Base-by-base conservation (phyloP, 2,888 invertebrate species). In the Abrostola tripartita region DNA sequence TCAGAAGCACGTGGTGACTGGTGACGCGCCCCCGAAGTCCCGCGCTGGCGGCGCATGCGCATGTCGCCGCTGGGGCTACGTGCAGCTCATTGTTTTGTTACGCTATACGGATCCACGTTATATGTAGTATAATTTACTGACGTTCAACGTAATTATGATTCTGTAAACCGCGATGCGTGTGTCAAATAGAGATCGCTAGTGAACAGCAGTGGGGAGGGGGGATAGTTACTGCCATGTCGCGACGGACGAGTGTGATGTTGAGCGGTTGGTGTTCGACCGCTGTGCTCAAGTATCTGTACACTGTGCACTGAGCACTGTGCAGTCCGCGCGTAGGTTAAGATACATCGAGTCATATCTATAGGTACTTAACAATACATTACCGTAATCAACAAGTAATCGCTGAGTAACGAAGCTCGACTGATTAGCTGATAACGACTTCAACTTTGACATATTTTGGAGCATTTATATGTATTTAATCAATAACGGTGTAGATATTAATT, bases 331-430 rank as follows among this genome's bases (percentile, higher is more conserved):
- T 74, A 76, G 74, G 54, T 50, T 79, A 75, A 70, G 77, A 59
- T 65, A 65, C 74, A 72, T 74, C 77, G 68, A 86, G 84, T 86
- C 84, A 82, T 84, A 82, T 76, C 70, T 59, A 49, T 60, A 57
- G 73, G 81, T 72, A 78, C 74, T 78, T 72, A 49, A 53, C 72
- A 68, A 47, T 24, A 55, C 36, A 38, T 50, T 50, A 68, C 60
- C 7, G 42, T 54, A 56, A 63, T 73, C 62, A 14, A 63, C 42
- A 38, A 42, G 54, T 37, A 38, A n/a, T 40, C 61, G 64, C 63
- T 52, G 68, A 68, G 60, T 50, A 36, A 36, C 69, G 55, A 56
- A 60, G 71, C 78, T 75, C 74, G 82, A 85, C 87, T 85, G 85
- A 86, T 78, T 84, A 85, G 85, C 72, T 80, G 70, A 66, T 83